Evolutionary conservation across 1,140 invertebrate species (phyloP).

Genomic region (Drosophila pallidifrons): DNA sequence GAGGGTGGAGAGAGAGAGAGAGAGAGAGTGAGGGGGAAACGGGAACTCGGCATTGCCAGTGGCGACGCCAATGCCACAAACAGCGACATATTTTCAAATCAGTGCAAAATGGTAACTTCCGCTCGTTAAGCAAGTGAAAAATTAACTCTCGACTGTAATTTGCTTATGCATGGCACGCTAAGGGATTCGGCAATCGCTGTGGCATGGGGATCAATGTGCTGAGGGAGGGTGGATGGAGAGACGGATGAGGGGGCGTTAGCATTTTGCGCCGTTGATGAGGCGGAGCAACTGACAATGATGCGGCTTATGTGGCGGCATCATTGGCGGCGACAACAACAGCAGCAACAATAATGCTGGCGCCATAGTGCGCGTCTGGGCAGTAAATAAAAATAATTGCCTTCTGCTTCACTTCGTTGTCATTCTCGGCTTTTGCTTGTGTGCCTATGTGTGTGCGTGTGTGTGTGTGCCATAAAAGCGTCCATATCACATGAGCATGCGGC

Average conservation of each 20-base stretch:
- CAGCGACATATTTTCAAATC: slow-evolving; percentile 83
- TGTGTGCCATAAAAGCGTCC: slow-evolving; percentile 72
- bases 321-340: slow-evolving; percentile 55
- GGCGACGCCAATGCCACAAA: slow-evolving; percentile 78
- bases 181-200: slow-evolving; percentile 19
- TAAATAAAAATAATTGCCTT: slow-evolving; percentile 84
- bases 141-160: slow-evolving; percentile 82
- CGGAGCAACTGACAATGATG: slow-evolving; percentile 74
- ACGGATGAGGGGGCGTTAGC: slow-evolving; percentile 24
- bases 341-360: slow-evolving; percentile 73
- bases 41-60: slow-evolving; percentile 38
- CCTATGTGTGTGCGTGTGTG: slow-evolving; percentile 53
- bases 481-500: slow-evolving; percentile 65
- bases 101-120: slow-evolving; percentile 84
- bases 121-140: slow-evolving; percentile 84
- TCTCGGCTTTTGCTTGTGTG: slow-evolving; percentile 59
- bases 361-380: slow-evolving; percentile 81
- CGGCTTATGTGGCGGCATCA: slow-evolving; percentile 75
- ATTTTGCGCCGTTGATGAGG: slow-evolving; percentile 49
- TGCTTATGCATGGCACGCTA: slow-evolving; percentile 70
- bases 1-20: neutral
- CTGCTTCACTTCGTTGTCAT: slow-evolving; percentile 79
- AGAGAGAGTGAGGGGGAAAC: no score
- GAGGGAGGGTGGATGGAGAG: neutral
- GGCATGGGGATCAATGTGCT: neutral